Percentiles rank a stretch among this genome's conserved stretches.
phyloP scores from a whole-genome alignment of 1,140 invertebrate genomes.

The Aphidius gifuensis region DNA sequence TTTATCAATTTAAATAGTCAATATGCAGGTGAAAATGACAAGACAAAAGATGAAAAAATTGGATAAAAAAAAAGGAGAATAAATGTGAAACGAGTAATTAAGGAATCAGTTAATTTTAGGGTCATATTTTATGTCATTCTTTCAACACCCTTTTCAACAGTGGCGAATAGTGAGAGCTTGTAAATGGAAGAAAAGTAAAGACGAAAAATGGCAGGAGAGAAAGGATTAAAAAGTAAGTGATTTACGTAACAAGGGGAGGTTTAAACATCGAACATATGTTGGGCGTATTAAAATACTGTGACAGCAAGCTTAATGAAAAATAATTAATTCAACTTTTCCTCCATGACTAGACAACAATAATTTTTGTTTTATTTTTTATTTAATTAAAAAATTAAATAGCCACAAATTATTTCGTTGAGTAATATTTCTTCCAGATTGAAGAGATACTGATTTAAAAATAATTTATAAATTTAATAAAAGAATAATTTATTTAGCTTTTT shows the following conservation, averaged over 20 bases:
- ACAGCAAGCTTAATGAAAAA: too few relatives aligned
- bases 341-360: too few relatives aligned
- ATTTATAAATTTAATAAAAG: too few relatives aligned
- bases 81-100: slow-evolving; percentile 47
- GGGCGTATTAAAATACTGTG: slow-evolving; percentile 4
- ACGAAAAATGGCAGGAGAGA: neutral
- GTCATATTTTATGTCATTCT: slow-evolving; percentile 42
- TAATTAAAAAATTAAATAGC: too few relatives aligned
- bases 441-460: too few relatives aligned
- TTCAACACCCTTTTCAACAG: slow-evolving; percentile 21
- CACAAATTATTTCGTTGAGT: too few relatives aligned
- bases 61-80: slow-evolving; percentile 19
- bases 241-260: slow-evolving; percentile 32
- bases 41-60: neutral
- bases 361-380: too few relatives aligned
- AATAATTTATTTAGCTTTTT: too few relatives aligned
- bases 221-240: slow-evolving; percentile 33
- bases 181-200: slow-evolving; percentile 5
- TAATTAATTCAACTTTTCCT: too few relatives aligned
- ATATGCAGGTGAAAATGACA: too few relatives aligned
- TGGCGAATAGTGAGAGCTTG: slow-evolving; percentile 1
- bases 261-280: slow-evolving; percentile 15
- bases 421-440: too few relatives aligned
- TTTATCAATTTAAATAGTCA: too few relatives aligned
- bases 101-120: slow-evolving; percentile 49